phyloP scores from a whole-genome alignment of 2,888 invertebrate genomes.

The Fabriciana adippe region DNA sequence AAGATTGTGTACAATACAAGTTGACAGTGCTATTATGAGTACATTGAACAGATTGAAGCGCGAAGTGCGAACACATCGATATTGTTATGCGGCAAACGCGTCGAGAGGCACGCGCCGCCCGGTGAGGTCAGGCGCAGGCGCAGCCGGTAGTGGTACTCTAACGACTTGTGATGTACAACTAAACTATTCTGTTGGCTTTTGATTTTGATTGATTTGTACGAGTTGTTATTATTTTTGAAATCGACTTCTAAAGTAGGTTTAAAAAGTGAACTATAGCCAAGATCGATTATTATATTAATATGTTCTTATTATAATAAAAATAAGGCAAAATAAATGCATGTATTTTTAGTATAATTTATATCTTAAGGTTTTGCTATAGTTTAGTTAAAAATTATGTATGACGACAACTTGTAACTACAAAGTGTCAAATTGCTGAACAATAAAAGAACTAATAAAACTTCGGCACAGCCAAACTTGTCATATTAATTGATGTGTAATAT shows the following conservation, averaged over 20 bases:
- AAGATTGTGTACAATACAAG: conserved; percentile 3
- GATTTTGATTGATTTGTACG: conserved; percentile 14
- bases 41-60: conserved; percentile 24
- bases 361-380: no score
- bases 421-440: background rate
- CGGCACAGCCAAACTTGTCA: background rate
- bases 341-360: no score
- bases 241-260: no score
- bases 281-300: no score
- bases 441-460: background rate
- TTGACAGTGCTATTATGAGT: background rate
- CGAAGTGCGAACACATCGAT: conserved; percentile 39
- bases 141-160: conserved; percentile 20
- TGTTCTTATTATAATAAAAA: no score
- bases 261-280: no score
- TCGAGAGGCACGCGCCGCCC: conserved; percentile 63
- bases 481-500: conserved; percentile 24
- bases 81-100: conserved; percentile 66
- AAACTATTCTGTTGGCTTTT: conserved; percentile 14
- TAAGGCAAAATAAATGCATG: no score
- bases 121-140: conserved; percentile 41
- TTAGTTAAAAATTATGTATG: no score
- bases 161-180: conserved; percentile 18
- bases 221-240: no score
- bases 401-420: no score